phyloP scores from a whole-genome alignment of 1,140 invertebrate genomes.

The Eubasilissa regina region DNA sequence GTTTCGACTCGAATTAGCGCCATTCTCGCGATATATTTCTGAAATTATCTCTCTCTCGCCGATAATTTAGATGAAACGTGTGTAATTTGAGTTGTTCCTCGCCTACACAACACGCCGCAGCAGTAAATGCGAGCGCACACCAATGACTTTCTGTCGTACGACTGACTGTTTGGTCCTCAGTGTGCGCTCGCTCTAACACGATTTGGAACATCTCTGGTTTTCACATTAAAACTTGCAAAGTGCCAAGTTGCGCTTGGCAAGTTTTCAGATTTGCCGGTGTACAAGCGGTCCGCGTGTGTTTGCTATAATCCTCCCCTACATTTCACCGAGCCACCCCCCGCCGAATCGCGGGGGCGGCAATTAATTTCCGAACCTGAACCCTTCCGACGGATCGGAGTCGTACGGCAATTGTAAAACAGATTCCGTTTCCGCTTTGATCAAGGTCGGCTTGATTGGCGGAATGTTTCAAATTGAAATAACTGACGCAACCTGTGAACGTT shows the following conservation, averaged over 20 bases:
- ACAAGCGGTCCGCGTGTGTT: constrained; percentile 12
- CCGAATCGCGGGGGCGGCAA: neutral
- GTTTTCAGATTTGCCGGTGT: neutral
- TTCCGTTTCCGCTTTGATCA: constrained; percentile 2
- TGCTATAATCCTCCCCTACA: neutral
- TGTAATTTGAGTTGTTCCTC: neutral
- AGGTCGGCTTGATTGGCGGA: neutral
- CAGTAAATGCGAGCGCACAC: neutral
- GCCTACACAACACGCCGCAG: neutral
- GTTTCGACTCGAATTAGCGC: too few species aligned
- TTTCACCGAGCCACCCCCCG: neutral
- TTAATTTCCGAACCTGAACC: constrained; percentile 20
- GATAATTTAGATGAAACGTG: neutral
- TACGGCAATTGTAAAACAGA: neutral
- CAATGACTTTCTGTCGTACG: too few species aligned
- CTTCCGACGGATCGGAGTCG: neutral
- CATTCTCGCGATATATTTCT: neutral
- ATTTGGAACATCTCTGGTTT: constrained; percentile 24
- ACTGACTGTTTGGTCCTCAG: too few species aligned
- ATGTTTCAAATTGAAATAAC: neutral
- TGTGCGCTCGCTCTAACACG: too few species aligned
- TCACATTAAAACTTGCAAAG: constrained; percentile 40
- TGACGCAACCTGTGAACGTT: too few species aligned
- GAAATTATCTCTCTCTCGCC: neutral
- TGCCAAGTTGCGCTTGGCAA: constrained; percentile 22